A percentile compares a stretch with the other conserved stretches of the same genome.
Evolutionary conservation across 2,888 invertebrate genomes (phyloP).

Genomic region (Ecliptopera silaceata): DNA sequence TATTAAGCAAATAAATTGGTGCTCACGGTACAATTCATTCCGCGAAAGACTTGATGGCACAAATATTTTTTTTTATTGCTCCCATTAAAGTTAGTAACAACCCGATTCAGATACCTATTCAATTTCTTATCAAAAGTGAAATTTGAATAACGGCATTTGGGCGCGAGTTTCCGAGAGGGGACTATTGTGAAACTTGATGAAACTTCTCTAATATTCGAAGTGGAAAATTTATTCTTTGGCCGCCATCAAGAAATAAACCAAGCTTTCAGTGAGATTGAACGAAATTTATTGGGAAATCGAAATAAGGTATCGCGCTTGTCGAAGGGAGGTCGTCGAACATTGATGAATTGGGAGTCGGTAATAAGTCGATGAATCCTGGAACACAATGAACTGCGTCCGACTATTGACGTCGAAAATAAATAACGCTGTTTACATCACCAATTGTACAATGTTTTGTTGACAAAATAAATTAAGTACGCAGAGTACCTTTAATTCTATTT

Average conservation of each 20-base stretch:
- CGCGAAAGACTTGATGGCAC: slow-evolving; percentile 24
- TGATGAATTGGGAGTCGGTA: slow-evolving; percentile 49
- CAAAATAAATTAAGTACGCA: neutral
- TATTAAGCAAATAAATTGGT: neutral
- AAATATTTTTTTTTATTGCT: slow-evolving; percentile 53
- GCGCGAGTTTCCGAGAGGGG: slow-evolving; percentile 63
- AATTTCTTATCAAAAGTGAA: slow-evolving; percentile 74
- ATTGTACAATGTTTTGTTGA: neutral
- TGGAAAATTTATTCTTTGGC: slow-evolving; percentile 71
- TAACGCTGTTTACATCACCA: slow-evolving; percentile 23
- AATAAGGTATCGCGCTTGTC: slow-evolving; percentile 51
- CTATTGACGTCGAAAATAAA: slow-evolving; percentile 26
- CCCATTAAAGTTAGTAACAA: slow-evolving; percentile 59
- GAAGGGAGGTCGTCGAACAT: slow-evolving; percentile 49
- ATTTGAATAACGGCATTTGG: slow-evolving; percentile 73
- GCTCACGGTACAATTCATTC: slow-evolving; percentile 15
- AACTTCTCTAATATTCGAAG: slow-evolving; percentile 74
- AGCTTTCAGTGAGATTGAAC: slow-evolving; percentile 62
- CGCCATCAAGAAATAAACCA: slow-evolving; percentile 65
- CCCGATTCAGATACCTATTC: slow-evolving; percentile 66
- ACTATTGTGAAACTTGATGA: slow-evolving; percentile 70
- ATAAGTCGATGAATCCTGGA: slow-evolving; percentile 36
- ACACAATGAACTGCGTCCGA: slow-evolving; percentile 34
- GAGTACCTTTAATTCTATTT: no score
- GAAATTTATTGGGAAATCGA: slow-evolving; percentile 64